phyloP scores from a whole-genome alignment of 2,797 vertebrate species.

The Acipenser transmontanus region DNA sequence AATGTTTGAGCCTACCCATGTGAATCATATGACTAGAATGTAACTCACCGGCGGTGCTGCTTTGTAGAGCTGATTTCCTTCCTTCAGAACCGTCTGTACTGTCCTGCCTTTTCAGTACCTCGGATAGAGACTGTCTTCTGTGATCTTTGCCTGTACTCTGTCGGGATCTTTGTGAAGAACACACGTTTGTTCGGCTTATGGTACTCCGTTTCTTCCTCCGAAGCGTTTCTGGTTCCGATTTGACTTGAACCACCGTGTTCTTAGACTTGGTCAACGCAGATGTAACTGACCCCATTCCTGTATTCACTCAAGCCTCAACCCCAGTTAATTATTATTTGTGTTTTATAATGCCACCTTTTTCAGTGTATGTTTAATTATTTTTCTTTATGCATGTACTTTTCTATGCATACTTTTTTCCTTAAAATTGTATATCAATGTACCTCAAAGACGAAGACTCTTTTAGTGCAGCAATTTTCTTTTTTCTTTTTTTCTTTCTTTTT shows the following conservation, averaged over 20 bases:
- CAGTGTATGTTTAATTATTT: not conserved
- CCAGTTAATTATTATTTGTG: not conserved
- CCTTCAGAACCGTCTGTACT: not conserved
- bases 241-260: conserved; percentile 62
- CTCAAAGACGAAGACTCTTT: not conserved
- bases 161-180: conserved; percentile 31
- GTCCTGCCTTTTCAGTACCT: conserved; percentile 55
- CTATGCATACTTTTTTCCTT: not conserved
- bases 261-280: conserved; percentile 68
- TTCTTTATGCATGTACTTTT: not conserved
- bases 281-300: conserved; percentile 74
- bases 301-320: not conserved
- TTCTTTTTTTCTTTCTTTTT: too few relatives aligned
- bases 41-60: too few relatives aligned
- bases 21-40: too few relatives aligned
- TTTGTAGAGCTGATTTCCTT: too few relatives aligned
- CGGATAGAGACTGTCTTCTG: conserved; percentile 53
- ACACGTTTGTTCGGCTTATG: conserved; percentile 30
- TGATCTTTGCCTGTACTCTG: conserved; percentile 32
- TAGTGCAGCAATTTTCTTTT: too few relatives aligned
- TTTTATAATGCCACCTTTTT: not conserved
- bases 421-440: not conserved
- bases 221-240: conserved; percentile 51
- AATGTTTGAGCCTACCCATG: too few relatives aligned
- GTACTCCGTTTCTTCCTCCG: conserved; percentile 30